Conservation (phyloP, 1,140 invertebrate genomes). For the Zaprionus ornatus region DNA sequence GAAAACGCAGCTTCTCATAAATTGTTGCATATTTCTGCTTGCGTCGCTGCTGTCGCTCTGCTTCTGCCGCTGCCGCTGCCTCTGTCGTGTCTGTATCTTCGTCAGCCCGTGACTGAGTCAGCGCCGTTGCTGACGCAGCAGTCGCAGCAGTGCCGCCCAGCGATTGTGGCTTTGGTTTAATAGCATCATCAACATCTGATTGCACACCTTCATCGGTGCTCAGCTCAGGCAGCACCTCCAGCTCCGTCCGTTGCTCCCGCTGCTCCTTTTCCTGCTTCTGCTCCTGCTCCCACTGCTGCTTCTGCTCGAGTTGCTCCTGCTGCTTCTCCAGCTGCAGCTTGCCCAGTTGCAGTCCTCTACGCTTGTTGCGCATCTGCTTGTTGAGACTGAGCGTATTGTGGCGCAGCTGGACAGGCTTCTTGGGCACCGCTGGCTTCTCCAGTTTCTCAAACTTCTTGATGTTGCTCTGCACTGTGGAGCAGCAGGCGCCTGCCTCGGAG, state of each 20-base stretch:
- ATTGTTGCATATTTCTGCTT: conserved; percentile 77
- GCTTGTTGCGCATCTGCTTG: conserved; percentile 33
- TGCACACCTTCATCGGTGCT: conserved; percentile 22
- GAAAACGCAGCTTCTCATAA: conserved; percentile 75
- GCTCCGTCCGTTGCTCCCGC: conserved; percentile 10
- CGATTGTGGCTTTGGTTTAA: conserved; percentile 22
- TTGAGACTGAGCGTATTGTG: conserved; percentile 22
- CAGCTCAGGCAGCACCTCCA: conserved; percentile 42
- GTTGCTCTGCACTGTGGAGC: conserved; percentile 78
- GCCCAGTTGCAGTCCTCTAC: background rate
- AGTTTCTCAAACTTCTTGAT: conserved; percentile 84
- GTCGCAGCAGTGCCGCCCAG: background rate
- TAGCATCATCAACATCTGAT: conserved; percentile 32
- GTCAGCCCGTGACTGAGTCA: background rate
- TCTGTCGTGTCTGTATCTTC: background rate
- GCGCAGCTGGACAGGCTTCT: conserved; percentile 70
- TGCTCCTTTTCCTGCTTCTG: background rate
- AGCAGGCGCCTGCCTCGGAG: conserved; percentile 5
- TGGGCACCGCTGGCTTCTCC: conserved; percentile 82
- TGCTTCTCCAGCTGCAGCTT: background rate
- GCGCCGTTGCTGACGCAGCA: conserved; percentile 17
- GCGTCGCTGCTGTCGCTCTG: conserved; percentile 62
- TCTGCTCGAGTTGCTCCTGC: background rate
- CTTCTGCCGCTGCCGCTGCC: conserved; percentile 18
- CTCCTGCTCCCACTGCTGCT: background rate